A percentile compares a stretch with the other conserved stretches of the same genome.
phyloP scores from a whole-genome alignment of 2,113 vertebrate species.

The Cyphomyrus discorhynchus region DNA sequence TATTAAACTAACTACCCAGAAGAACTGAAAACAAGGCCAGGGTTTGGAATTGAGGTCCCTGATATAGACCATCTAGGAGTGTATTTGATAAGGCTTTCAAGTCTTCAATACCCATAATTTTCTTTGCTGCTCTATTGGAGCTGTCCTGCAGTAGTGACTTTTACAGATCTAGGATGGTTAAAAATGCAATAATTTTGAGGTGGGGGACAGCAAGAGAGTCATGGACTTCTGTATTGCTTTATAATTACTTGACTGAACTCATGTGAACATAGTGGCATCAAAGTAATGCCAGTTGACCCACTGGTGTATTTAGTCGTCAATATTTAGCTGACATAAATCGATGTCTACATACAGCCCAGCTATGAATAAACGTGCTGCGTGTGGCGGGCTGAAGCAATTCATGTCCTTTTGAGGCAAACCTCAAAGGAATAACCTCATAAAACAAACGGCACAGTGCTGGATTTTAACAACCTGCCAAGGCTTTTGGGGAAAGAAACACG shows the following conservation, averaged over 20 bases:
- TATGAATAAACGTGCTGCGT: conserved; percentile 57
- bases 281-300: conserved; percentile 36
- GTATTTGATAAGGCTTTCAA: not conserved
- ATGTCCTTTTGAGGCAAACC: not conserved
- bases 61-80: no score
- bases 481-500: not conserved
- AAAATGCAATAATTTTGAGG: conserved; percentile 36
- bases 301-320: conserved; percentile 47
- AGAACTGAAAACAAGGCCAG: no score
- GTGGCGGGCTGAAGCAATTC: conserved; percentile 44
- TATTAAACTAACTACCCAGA: no score
- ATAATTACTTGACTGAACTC: conserved; percentile 29
- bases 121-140: not conserved
- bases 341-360: conserved; percentile 41
- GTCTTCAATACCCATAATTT: not conserved
- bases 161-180: not conserved
- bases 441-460: not conserved
- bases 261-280: conserved; percentile 47
- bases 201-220: conserved; percentile 54
- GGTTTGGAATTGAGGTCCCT: not conserved
- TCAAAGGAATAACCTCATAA: not conserved
- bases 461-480: not conserved
- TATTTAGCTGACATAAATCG: conserved; percentile 51
- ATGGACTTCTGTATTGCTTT: conserved; percentile 35
- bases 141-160: not conserved